A percentile compares a stretch with the other conserved stretches of the same genome.
These are phyloP conservation scores for Miichthys miiuy DNA, from an alignment of 2,797 vertebrate species.

Conservation along the genomic window DNA sequence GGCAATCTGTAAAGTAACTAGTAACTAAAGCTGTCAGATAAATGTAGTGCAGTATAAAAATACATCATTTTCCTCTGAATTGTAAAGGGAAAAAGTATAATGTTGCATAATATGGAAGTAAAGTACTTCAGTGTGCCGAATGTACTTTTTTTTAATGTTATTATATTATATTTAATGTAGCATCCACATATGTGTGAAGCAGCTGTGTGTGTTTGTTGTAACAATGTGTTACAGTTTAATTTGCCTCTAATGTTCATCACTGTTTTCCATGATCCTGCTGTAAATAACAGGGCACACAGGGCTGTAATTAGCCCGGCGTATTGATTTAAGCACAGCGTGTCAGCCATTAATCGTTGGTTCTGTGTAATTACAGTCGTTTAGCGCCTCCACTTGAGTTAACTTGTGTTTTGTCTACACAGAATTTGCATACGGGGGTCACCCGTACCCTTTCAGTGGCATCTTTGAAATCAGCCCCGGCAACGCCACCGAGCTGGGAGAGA, in stretches of 20 bases:
- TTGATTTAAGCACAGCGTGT: slow-evolving; percentile 54
- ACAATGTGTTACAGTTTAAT: background rate
- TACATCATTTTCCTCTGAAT: background rate
- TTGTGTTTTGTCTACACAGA: slow-evolving; percentile 79
- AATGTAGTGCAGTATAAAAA: background rate
- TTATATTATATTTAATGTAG: background rate
- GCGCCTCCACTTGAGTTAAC: slow-evolving; percentile 5
- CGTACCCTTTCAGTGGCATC: slow-evolving; percentile 95
- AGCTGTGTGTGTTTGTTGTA: background rate
- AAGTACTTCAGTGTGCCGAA: background rate
- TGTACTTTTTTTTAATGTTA: background rate
- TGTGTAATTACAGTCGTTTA: slow-evolving; percentile 58
- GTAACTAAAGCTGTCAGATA: background rate
- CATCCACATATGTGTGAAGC: background rate
- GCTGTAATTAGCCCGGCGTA: slow-evolving; percentile 58
- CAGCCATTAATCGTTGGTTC: slow-evolving; percentile 44
- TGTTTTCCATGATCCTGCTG: slow-evolving; percentile 35
- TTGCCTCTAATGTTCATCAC: background rate
- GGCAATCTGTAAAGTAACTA: background rate
- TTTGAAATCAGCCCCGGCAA: slow-evolving; percentile 94
- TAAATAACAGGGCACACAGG: slow-evolving; percentile 34
- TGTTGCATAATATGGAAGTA: background rate
- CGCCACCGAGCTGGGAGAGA: slow-evolving; percentile 91
- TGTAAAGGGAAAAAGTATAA: background rate
- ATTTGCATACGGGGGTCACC: slow-evolving; percentile 95